Evolutionary conservation across 2,888 invertebrate species (phyloP).

Genomic region (Adineta ricciae): DNA sequence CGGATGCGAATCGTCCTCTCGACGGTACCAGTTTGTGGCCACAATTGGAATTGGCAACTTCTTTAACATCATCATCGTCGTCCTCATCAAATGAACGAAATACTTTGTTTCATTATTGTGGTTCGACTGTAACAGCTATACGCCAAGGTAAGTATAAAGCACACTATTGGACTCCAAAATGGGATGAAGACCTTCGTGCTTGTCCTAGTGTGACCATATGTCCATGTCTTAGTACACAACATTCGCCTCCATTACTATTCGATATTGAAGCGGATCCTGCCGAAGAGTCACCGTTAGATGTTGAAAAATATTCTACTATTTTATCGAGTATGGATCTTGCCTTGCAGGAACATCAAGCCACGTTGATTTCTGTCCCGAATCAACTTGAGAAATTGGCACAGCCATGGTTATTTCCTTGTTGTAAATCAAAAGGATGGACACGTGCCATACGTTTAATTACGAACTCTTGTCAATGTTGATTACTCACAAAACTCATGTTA

Average conservation of each 20-base stretch:
- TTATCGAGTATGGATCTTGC: neutral
- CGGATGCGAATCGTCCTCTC: slow-evolving; percentile 39
- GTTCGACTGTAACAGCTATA: slow-evolving; percentile 43
- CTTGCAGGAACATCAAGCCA: neutral
- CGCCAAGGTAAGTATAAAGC: slow-evolving; percentile 38
- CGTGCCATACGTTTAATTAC: neutral
- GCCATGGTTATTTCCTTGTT: neutral
- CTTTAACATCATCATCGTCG: neutral
- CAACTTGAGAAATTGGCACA: neutral
- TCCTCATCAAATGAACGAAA: slow-evolving; percentile 34
- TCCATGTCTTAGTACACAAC: neutral
- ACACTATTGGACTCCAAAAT: neutral
- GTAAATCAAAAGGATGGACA: neutral
- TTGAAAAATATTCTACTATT: neutral
- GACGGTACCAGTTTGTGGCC: slow-evolving; percentile 47
- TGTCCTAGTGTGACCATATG: neutral
- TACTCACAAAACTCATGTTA: too few species aligned
- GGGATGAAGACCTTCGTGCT: neutral
- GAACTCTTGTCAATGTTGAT: neutral
- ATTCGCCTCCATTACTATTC: neutral
- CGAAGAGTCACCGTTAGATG: neutral
- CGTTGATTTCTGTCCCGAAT: neutral
- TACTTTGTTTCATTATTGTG: slow-evolving; percentile 48
- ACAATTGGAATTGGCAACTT: slow-evolving; percentile 36
- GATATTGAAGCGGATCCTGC: neutral